phyloP scores from a whole-genome alignment of 2,113 vertebrate genomes.

The Oncorhynchus tshawytscha region DNA sequence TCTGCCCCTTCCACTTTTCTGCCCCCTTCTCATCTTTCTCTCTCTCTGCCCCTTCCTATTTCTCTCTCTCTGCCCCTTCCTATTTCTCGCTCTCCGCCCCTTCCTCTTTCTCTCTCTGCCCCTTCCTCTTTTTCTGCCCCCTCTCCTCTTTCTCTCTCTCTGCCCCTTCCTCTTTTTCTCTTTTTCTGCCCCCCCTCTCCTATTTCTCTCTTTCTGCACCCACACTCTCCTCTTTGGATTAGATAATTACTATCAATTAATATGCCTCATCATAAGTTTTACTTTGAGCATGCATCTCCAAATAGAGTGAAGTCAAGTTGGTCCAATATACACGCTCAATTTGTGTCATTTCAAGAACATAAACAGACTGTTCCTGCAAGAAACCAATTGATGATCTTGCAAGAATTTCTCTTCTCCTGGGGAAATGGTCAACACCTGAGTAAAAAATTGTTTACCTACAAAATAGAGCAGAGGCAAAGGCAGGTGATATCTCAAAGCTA shows the following conservation, averaged over 20 bases:
- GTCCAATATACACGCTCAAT: conserved; percentile 2
- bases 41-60: too few species aligned
- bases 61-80: too few species aligned
- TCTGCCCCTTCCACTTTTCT: too few species aligned
- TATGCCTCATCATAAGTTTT: conserved; percentile 28
- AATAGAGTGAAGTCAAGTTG: conserved; percentile 20
- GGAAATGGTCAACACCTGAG: neutral
- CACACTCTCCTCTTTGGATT: too few species aligned
- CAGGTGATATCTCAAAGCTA: neutral
- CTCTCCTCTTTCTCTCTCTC: too few species aligned
- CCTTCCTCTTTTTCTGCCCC: too few species aligned
- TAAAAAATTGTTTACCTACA: neutral
- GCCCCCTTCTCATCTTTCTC: too few species aligned
- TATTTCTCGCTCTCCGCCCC: too few species aligned
- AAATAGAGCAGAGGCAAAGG: neutral
- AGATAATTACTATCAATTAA: conserved; percentile 1
- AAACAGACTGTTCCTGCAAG: conserved; percentile 3
- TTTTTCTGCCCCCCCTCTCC: too few species aligned
- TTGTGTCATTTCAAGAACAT: conserved; percentile 8
- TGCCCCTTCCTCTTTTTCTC: too few species aligned
- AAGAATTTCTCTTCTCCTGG: neutral
- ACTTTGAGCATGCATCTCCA: conserved; percentile 12
- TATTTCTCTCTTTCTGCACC: too few species aligned
- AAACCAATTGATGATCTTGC: conserved; percentile 2
- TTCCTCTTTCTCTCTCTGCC: too few species aligned